Evolutionary conservation across 2,113 vertebrate genomes (phyloP), one percentile per base, ranked within the genome.

Genomic region (Pseudonaja textilis): DNA sequence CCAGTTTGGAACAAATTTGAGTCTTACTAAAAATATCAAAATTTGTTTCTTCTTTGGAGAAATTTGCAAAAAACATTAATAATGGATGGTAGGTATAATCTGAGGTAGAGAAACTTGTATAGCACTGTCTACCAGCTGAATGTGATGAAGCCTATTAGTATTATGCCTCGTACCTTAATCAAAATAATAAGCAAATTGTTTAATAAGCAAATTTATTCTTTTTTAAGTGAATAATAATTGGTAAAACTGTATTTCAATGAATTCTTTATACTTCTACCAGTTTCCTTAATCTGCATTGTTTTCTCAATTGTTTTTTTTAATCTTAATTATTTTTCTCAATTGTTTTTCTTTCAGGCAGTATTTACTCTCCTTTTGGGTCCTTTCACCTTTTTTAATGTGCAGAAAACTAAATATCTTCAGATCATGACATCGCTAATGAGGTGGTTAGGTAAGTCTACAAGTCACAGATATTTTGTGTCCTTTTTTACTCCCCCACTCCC

Each of bases 401-500:
- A 99, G 98, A 99, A 99, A 97, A 99, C 99, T 74, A 99, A 99
- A 95, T 99, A 99, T 90, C 98, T 99, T 18, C 99, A 99, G 96
- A 99, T 99, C 94, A 96, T 99, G 96, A 99, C 99, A 0, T 99
- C 99, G 0, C 96, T 99, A 69, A 99, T 99, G 99, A 98, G 99
- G 93, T 99, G 99, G 99, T 98, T 99, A 20, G 99, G 99, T 99
- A 97, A 99, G 99, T 98, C 92, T 18, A 5, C 69, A 23, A 90
- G 55, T 55, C n/a, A 23, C 26, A 85, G 2, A 22, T 89, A 29
- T 22, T 34, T 54, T 81, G 20, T 47, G 22, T 16, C 18, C 52
- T 50, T 50, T 50, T 50, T 50, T 47, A 7, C 47, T 47, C 47
- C 47, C 47, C 0, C 7, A 7, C 47, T 7, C 47, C 47, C 20